Conservation (phyloP, 2,888 invertebrate genomes). For the Polydrusus pterygomalis region DNA sequence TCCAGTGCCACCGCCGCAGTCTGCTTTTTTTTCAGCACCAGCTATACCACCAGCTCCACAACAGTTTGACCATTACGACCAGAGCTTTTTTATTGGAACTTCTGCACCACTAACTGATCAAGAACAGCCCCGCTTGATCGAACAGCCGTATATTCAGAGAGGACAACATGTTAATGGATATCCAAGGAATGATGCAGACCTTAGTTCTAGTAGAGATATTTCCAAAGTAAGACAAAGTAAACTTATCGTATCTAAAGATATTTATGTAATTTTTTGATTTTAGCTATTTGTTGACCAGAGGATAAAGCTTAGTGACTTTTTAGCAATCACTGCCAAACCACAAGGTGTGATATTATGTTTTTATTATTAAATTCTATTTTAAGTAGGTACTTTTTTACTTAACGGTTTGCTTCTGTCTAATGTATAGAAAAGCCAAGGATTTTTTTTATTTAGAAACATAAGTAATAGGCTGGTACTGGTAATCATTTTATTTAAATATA, state of each 20-base stretch:
- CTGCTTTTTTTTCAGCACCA: constrained; percentile 18
- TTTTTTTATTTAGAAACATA: no score
- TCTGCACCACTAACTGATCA: constrained; percentile 12
- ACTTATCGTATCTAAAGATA: constrained; percentile 18
- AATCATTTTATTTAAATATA: no score
- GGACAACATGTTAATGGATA: constrained; percentile 11
- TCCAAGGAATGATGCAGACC: constrained; percentile 25
- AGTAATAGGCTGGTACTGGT: no score
- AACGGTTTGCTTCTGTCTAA: not conserved
- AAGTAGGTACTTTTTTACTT: constrained; percentile 23
- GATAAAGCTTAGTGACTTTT: constrained; percentile 69
- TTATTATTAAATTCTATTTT: constrained; percentile 33
- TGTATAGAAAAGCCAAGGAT: no score
- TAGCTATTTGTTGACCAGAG: constrained; percentile 70
- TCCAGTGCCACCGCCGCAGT: constrained; percentile 48
- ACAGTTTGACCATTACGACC: constrained; percentile 64
- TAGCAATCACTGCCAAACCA: constrained; percentile 68
- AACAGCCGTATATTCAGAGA: not conserved
- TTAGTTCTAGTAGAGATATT: constrained; percentile 54
- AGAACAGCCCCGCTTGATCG: not conserved
- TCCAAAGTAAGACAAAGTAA: constrained; percentile 58
- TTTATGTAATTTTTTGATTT: constrained; percentile 51
- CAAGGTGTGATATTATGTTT: constrained; percentile 65
- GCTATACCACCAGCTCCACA: constrained; percentile 40
- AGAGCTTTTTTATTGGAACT: constrained; percentile 67